Base-by-base conservation (phyloP, 2,888 invertebrate species). In the Drosophila austrosaltans region DNA sequence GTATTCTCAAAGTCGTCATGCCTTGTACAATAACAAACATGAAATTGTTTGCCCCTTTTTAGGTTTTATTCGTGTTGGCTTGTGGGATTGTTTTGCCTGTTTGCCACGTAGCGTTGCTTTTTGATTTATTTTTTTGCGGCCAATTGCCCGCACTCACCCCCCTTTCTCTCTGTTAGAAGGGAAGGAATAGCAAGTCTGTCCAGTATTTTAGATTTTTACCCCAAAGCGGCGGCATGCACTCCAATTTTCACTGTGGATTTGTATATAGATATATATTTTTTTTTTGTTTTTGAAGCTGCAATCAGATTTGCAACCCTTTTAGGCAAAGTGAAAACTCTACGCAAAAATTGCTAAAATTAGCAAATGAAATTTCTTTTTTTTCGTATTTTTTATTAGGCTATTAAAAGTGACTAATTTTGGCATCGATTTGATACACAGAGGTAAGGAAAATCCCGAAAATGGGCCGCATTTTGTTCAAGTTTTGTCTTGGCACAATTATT, bases 51-150 rank as follows among this genome's bases (percentile, higher is more conserved):
- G 68, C 54, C 68, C 68, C 42, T 53, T 64, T 48, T 48, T 48
- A 12, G 48, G 4, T 48, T 48, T 48, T 12, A 48, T 48, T 25
- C 48, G 22, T 39, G 22, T 39, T 66, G 1, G 53, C 53, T 28
- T 53, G 25, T 63, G 62, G 68, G 68, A 74, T 48, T 48, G 48
- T 48, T 48, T 48, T 25, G 48, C 8, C 48, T 60, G 40, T 73
- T 63, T 75, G 65, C 68, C 72, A 48, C 76, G 48, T 48, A 48
- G 75, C 74, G 67, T 54, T 74, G 67, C 40, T 61, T 73, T 78
- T 87, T 89, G 87, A 89, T 85, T 89, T 81, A 85, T 77, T 76
- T 89, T 89, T 74, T 81, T 57, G 71, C 60, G 66, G 73, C 57
- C 64, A 66, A 59, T 59, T 69, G 25, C 53, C 57, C 25, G 42